Evolutionary conservation across 2,888 invertebrate genomes (phyloP).

Genomic region (Gandaritis pyraliata): DNA sequence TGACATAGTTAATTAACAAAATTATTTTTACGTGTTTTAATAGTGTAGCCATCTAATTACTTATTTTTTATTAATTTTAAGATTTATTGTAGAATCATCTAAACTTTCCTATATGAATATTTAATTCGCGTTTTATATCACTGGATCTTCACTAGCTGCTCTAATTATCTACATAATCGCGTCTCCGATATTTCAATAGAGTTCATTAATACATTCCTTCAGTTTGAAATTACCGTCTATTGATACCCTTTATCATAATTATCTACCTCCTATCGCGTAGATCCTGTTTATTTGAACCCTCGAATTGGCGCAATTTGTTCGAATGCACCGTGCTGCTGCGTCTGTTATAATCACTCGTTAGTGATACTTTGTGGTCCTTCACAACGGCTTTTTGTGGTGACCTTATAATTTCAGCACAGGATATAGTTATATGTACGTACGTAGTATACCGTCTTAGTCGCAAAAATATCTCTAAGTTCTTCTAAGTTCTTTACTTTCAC

Average conservation of each 20-base stretch:
- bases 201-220: conserved; percentile 13
- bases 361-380: conserved; percentile 38
- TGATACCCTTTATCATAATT: conserved; percentile 18
- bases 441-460: no score
- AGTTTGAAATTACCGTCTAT: conserved; percentile 31
- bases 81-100: not conserved
- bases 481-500: no score
- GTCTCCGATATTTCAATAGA: conserved; percentile 3
- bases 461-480: no score
- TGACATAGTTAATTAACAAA: not conserved
- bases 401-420: no score
- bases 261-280: conserved; percentile 17
- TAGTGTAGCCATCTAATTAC: not conserved
- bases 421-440: no score
- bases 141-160: not conserved
- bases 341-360: conserved; percentile 53
- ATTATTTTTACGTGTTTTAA: not conserved
- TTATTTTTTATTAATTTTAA: no score
- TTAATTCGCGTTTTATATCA: not conserved
- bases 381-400: not conserved
- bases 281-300: conserved; percentile 27
- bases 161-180: not conserved
- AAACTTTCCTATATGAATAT: not conserved
- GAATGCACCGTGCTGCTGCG: conserved; percentile 41
- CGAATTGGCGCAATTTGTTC: conserved; percentile 47